A percentile compares a stretch with the other conserved stretches of the same genome.
Evolutionary conservation across 2,113 vertebrate species (phyloP).

Genomic region (Fulmarus glacialis): DNA sequence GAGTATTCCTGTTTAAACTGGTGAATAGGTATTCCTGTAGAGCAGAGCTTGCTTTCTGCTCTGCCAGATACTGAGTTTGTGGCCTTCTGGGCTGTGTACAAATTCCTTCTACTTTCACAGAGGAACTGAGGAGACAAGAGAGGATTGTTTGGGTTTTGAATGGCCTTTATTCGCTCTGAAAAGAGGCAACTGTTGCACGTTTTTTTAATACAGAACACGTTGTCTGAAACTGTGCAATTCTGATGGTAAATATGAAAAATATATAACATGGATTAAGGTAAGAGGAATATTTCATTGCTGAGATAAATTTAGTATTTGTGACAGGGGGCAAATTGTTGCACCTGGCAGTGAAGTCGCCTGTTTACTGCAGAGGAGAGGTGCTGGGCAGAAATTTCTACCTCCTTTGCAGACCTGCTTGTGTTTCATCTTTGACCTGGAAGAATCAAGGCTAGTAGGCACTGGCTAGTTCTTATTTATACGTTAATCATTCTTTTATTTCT

Average conservation of each 20-base stretch:
- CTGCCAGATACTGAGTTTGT: background rate
- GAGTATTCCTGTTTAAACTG: background rate
- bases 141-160: background rate
- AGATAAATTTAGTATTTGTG: background rate
- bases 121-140: background rate
- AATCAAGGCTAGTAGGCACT: background rate
- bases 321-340: background rate
- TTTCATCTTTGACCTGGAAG: background rate
- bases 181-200: background rate
- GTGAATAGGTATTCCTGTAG: background rate
- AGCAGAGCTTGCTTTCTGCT: background rate
- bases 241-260: background rate
- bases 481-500: background rate
- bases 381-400: background rate
- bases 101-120: background rate
- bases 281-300: background rate
- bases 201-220: background rate
- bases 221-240: background rate
- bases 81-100: background rate
- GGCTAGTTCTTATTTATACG: background rate
- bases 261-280: background rate
- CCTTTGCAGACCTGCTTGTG: background rate
- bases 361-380: background rate
- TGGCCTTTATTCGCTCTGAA: background rate
- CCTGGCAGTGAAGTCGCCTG: background rate